Base-by-base conservation (phyloP, 2,888 invertebrate species). In the Oxyscelio sp. region DNA sequence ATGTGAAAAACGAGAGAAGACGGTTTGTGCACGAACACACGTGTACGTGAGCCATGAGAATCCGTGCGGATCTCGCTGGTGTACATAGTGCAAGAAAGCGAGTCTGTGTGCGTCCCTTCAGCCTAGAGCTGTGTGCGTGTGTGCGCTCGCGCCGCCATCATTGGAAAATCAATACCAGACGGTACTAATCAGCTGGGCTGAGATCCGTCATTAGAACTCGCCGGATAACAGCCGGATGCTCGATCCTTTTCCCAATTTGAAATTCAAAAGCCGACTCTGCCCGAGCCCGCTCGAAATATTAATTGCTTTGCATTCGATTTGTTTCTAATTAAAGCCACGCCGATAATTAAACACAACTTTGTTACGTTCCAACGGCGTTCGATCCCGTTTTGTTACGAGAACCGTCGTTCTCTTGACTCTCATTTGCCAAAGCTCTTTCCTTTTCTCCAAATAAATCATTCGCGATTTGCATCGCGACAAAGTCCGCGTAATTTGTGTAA, bases 141-240 rank as follows among this genome's bases (percentile, higher is more conserved):
- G 56, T 81, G 88, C 87, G 87, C 83, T 73, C 86, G 89, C 88
- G 87, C 87, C 86, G 66, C 86, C 89, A 89, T 92, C 91, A 91
- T 92, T 91, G 91, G 88, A 93, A 93, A 93, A 93, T 93, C 93
- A 93, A 93, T 93, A 93, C 92, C 91, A 92, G 91, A 91, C 92
- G 90, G 89, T 89, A 91, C 92, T 93, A 92, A 93, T 93, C 93
- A 93, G 93, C 90, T 87, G 87, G 86, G 59, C 80, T 54, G 90
- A 92, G 91, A 92, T 90, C 90, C 90, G 90, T 92, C 92, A 89
- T 91, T 90, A 89, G 85, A 87, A 90, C 84, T 88, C 87, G 85
- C 68, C 79, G 79, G 89, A 88, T 88, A 89, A 84, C 77, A 82
- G 45, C 71, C 70, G 70, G 77, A 78, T 63, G 45, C 73, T 54